A percentile compares a stretch with the other conserved stretches of the same genome.
Evolutionary conservation across 2,113 vertebrate species (phyloP).

Genomic region (Ameiurus melas): DNA sequence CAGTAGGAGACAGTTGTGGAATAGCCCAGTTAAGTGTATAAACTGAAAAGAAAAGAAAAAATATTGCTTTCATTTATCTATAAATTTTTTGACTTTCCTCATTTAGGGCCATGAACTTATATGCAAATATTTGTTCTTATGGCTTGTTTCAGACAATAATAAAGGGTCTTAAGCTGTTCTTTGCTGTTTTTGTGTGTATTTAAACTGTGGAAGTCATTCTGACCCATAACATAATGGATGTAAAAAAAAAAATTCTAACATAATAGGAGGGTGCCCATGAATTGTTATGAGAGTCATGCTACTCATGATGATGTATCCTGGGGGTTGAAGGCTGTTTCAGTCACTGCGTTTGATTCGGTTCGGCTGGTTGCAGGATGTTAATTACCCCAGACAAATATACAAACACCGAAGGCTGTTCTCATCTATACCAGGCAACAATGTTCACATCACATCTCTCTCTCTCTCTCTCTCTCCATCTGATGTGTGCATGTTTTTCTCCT

Average conservation of each 20-base stretch:
- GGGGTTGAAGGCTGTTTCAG: not conserved
- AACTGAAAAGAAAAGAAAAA: not conserved
- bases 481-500: slow-evolving; percentile 41
- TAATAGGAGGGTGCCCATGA: not conserved
- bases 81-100: too few species aligned
- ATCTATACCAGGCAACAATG: not conserved
- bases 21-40: not conserved
- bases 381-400: slow-evolving; percentile 27
- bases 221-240: too few species aligned
- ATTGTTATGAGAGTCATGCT: slow-evolving; percentile 11
- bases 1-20: not conserved
- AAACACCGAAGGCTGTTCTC: slow-evolving; percentile 11
- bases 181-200: too few species aligned
- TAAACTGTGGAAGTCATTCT: too few species aligned
- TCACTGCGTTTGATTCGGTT: slow-evolving; percentile 1
- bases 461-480: not conserved
- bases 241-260: too few species aligned
- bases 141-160: too few species aligned
- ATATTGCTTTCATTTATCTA: not conserved
- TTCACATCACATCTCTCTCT: not conserved
- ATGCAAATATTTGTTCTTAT: too few species aligned
- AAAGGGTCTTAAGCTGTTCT: too few species aligned
- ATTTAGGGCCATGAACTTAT: too few species aligned
- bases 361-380: not conserved
- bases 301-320: not conserved